Base-by-base conservation (phyloP, 1,140 invertebrate genomes). In the Nebria ingens region DNA sequence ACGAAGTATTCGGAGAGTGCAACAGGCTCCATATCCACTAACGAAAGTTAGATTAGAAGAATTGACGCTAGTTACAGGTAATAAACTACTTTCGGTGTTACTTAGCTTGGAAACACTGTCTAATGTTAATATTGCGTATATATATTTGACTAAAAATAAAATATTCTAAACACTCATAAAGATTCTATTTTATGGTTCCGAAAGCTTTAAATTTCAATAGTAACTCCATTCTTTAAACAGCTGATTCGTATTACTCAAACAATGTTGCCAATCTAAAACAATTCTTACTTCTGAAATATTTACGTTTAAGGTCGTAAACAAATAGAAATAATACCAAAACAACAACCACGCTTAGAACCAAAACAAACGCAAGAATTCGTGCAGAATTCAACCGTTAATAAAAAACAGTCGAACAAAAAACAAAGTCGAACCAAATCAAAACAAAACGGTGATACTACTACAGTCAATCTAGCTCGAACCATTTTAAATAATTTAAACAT, bases 401-500 rank as follows among this genome's bases (percentile, higher is more conserved):
- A 45, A 17, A 45, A 45, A 45, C 40, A 45, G 15, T 45, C 40
- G 6, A 45, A 50, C 49, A 66, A 68, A 52, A 69, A 69, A 55
- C 64, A 64, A 57, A 56, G 55, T 19, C 54, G 56, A 53, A 60
- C 55, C 11, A 69, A 68, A 56, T 57, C 42, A 15, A 69, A 68
- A 59, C 67, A 62, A 50, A 56, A 58, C 22, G 62, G 58, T 58
- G 67, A 70, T 25, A 63, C 58, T 34, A 71, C 81, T 13, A n/a
- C n/a, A n/a, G 73, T 82, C 1, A 86, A 86, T 65, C 76, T 89
- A 34, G 84, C 84, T 9, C 72, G 84, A 51, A 83, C 86, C 59
- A 87, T 89, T 64, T 68, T 88, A 56, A 85, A 83, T 64, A 88
- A 88, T 66, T 74, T 89, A 17, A 88, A 88, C 69, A 88, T 89